Evolutionary conservation across 1,140 invertebrate species (phyloP).

Genomic region (Ceratina australensis): DNA sequence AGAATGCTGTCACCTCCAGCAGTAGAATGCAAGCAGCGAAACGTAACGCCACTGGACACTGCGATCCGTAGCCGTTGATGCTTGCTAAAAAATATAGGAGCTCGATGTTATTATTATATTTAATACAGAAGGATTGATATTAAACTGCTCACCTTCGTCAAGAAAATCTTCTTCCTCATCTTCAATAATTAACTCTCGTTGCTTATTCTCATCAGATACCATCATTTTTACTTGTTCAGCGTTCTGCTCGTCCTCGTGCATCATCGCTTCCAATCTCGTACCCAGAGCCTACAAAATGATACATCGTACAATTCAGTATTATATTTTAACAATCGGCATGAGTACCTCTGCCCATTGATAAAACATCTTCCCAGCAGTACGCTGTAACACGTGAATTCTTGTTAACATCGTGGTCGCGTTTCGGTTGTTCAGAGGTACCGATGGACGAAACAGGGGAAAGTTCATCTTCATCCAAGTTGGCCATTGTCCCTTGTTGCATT

Average conservation of each 20-base stretch:
- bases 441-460: constrained; percentile 88
- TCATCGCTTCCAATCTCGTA: constrained; percentile 90
- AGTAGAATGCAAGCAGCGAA: constrained; percentile 95
- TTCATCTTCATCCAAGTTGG: constrained; percentile 96
- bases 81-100: constrained; percentile 83
- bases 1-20: constrained; percentile 97
- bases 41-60: constrained; percentile 95
- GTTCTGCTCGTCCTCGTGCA: constrained; percentile 87
- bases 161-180: constrained; percentile 99
- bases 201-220: constrained; percentile 90
- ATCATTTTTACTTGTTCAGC: constrained; percentile 85
- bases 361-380: constrained; percentile 96
- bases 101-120: too few relatives aligned
- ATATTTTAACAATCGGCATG: not conserved
- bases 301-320: not conserved
- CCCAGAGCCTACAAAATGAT: constrained; percentile 86
- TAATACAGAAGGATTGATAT: too few relatives aligned
- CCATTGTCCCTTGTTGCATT: constrained; percentile 99
- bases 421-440: constrained; percentile 82
- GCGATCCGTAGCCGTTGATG: constrained; percentile 90
- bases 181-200: constrained; percentile 91
- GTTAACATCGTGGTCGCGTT: constrained; percentile 82
- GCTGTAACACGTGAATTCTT: constrained; percentile 90
- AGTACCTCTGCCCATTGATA: constrained; percentile 97
- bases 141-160: constrained; percentile 89